A percentile compares a stretch with the other conserved stretches of the same genome.
Evolutionary conservation across 2,797 vertebrate genomes (phyloP).

Genomic region (Anas capensis): DNA sequence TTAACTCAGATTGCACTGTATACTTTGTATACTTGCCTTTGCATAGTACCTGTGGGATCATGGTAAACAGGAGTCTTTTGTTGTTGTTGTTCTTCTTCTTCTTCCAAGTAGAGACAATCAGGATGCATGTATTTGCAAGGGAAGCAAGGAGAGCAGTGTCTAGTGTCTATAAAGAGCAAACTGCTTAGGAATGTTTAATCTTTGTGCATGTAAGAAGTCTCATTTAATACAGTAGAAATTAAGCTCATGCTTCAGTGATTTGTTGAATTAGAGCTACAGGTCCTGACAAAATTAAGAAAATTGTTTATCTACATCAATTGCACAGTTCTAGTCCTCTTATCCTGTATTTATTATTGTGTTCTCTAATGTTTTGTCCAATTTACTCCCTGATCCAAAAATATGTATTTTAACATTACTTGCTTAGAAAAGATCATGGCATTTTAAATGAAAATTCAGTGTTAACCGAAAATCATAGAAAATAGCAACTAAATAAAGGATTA

Average conservation of each 20-base stretch:
- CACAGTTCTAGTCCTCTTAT: background rate
- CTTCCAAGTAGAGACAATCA: background rate
- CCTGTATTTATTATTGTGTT: background rate
- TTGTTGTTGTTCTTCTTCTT: background rate
- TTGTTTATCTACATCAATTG: background rate
- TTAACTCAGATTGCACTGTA: background rate
- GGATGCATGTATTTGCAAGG: background rate
- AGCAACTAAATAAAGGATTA: background rate
- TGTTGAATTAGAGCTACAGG: background rate
- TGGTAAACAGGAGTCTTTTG: background rate
- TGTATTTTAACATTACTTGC: background rate
- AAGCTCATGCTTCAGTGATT: background rate
- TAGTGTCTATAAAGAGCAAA: background rate
- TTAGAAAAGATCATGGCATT: background rate
- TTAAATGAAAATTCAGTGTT: background rate
- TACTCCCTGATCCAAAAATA: background rate
- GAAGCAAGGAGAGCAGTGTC: background rate
- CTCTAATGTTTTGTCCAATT: background rate
- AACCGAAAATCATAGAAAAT: background rate
- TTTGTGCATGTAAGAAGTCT: background rate
- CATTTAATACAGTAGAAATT: background rate
- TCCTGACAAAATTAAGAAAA: background rate
- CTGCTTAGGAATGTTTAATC: background rate
- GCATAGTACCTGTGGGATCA: background rate
- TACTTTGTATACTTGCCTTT: background rate